Evolutionary conservation across 2,113 vertebrate genomes (phyloP), one percentile per base, ranked within the genome.

Genomic region (Tapirus terrestris): DNA sequence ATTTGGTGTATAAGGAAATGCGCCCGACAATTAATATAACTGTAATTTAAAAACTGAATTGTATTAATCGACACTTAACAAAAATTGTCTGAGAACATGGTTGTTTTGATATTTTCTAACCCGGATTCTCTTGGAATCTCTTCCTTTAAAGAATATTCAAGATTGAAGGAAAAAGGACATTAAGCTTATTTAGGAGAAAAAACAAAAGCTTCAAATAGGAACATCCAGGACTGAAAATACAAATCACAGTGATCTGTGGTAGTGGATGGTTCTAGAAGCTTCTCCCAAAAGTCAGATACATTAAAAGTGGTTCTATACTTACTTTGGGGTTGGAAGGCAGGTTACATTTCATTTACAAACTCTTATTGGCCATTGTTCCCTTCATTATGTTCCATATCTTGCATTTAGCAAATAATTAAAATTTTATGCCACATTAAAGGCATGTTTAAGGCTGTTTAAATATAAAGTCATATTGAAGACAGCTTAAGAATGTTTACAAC

Each of bases 341-440:
- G n/a, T 56, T 93, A 56, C 81, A 85, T 25, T 95, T 93, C 51
- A 89, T 72, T 93, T 43, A 53, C 53, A 88, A 97, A 81, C 65
- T 88, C 51, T 73, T 63, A 96, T 9, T 96, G 36, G 45, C 29
- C 51, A 94, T 58, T 76, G 51, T 89, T 81, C 53, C 25, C 87
- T 70, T 96, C 67, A 81, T 93, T 89, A 70, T 51, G 43, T 61
- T 85, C 45, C n/a, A 95, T 91, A 93, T 77, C 73, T 97, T 95
- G 13, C 14, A 56, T 80, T 94, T 93, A 86, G 61, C 65, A 84
- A 91, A 95, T 13, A 82, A 92, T 65, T 86, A 92, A 68, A 79
- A 91, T 77, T 72, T 48, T 76, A 77, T 60, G 8, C 23, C 76
- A 70, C 29, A 79, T 73, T 68, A 86, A 73, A 82, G 88, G 61